Evolutionary conservation across 1,140 invertebrate genomes (phyloP).

Genomic region (Bombus pascuorum): DNA sequence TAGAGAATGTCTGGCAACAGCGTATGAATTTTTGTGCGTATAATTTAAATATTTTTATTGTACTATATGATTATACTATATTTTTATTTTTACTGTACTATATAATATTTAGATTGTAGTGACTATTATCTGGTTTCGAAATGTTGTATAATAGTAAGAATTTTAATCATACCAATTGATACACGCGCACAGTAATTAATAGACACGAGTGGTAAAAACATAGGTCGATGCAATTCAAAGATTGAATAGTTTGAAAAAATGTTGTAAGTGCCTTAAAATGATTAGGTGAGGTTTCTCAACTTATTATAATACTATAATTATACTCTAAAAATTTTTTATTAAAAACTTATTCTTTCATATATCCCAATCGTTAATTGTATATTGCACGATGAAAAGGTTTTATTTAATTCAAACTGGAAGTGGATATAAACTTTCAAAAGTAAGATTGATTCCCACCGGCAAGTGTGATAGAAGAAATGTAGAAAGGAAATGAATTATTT

Average conservation of each 20-base stretch:
- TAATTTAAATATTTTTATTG: no score
- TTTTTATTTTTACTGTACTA: no score
- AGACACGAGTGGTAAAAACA: not conserved
- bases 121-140: no score
- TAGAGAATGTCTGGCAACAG: no score
- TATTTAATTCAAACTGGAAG: not conserved
- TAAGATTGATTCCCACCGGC: not conserved
- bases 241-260: not conserved
- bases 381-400: not conserved
- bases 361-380: no score
- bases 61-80: no score
- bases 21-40: no score
- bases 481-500: not conserved
- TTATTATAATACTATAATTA: not conserved
- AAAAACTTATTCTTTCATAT: not conserved
- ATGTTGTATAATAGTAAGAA: no score
- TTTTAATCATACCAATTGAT: no score
- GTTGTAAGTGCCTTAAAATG: not conserved
- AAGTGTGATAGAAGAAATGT: not conserved
- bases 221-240: not conserved
- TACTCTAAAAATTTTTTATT: not conserved
- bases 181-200: no score
- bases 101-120: no score
- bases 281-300: not conserved
- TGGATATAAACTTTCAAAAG: not conserved